These are phyloP conservation scores for Pundamilia nyererei DNA, from an alignment of 2,113 vertebrate genomes.

Conservation along the genomic window DNA sequence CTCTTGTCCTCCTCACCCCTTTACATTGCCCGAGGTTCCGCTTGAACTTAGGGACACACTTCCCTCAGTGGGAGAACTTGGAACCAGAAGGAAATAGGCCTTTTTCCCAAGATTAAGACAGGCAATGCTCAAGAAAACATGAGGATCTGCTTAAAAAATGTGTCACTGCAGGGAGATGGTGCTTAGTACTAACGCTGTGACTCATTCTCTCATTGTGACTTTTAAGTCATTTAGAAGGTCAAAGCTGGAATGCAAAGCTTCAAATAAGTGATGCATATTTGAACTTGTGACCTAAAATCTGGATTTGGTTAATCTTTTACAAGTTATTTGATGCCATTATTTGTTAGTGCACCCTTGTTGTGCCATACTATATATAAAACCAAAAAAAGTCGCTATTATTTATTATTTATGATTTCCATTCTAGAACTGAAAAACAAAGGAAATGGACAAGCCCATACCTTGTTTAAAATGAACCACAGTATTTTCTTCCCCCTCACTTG, in stretches of 20 bases:
- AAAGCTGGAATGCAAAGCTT: slow-evolving; percentile 22
- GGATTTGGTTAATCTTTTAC: slow-evolving; percentile 17
- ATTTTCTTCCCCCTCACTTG: slow-evolving; percentile 35
- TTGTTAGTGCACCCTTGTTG: slow-evolving; percentile 6
- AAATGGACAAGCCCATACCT: slow-evolving; percentile 35
- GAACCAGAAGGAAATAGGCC: slow-evolving; percentile 58
- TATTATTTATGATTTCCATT: slow-evolving; percentile 64
- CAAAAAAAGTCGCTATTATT: slow-evolving; percentile 46
- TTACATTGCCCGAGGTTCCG: slow-evolving; percentile 56
- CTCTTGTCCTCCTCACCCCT: slow-evolving; percentile 52
- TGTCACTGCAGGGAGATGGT: slow-evolving; percentile 13
- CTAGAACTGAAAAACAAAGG: slow-evolving; percentile 36
- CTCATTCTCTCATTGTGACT: background rate
- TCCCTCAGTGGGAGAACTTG: slow-evolving; percentile 70
- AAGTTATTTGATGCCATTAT: slow-evolving; percentile 2
- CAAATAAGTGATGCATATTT: slow-evolving; percentile 16
- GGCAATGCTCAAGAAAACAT: slow-evolving; percentile 54
- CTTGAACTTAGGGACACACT: slow-evolving; percentile 70
- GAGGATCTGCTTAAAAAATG: slow-evolving; percentile 48
- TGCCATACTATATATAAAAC: slow-evolving; percentile 23
- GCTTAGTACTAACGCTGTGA: background rate
- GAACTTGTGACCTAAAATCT: slow-evolving; percentile 44
- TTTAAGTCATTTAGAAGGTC: slow-evolving; percentile 25
- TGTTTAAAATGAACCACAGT: slow-evolving; percentile 37
- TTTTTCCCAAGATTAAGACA: slow-evolving; percentile 57